These are phyloP conservation scores for Eriocheir sinensis DNA, from an alignment of 1,140 invertebrate genomes.

Conservation along the genomic window DNA sequence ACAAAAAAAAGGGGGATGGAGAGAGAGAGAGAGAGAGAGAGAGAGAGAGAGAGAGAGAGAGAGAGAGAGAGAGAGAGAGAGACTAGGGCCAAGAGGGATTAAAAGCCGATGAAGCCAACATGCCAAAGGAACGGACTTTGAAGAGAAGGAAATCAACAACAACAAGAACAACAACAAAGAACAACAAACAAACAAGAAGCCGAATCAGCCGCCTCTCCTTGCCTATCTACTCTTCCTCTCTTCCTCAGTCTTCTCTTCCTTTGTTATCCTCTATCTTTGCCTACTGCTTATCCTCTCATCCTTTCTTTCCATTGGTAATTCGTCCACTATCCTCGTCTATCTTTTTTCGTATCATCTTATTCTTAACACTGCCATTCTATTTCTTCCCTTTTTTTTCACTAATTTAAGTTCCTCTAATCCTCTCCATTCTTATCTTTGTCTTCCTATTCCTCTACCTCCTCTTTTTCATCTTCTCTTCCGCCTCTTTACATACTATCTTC, in stretches of 20 bases:
- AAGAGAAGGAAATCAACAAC: not conserved
- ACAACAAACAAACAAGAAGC: not conserved
- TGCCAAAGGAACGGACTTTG: not conserved
- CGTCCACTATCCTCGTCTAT: not conserved
- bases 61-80: conserved; percentile 27
- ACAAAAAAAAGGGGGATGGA: not conserved
- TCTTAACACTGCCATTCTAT: not conserved
- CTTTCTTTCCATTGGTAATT: not conserved
- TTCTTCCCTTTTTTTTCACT: not conserved
- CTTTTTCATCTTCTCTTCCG: not conserved
- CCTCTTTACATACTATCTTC: too few relatives aligned
- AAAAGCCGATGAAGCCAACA: not conserved
- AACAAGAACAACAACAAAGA: not conserved
- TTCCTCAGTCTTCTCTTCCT: not conserved
- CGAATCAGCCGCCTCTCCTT: not conserved
- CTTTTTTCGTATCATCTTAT: not conserved
- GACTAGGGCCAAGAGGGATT: not conserved
- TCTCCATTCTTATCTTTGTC: not conserved
- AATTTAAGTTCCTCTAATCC: not conserved
- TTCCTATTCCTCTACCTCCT: not conserved
- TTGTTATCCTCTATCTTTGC: not conserved
- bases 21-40: not conserved
- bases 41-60: not conserved
- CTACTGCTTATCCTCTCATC: not conserved
- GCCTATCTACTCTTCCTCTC: not conserved